Percentiles rank a stretch among this genome's conserved stretches.
phyloP scores from a whole-genome alignment of 2,888 invertebrate genomes.

The Ectemnius lituratus region DNA sequence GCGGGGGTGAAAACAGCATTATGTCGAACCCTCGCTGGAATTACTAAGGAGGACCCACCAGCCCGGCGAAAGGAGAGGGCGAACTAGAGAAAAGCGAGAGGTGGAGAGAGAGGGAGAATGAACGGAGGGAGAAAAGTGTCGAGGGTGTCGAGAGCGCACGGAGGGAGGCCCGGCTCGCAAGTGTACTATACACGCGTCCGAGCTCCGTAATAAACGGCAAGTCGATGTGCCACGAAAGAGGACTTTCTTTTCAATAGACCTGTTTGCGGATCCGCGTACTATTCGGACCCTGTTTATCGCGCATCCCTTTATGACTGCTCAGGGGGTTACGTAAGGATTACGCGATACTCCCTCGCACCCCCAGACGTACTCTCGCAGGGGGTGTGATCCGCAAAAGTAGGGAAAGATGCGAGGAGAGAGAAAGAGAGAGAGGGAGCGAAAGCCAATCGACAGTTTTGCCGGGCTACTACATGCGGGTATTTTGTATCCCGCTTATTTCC shows the following conservation, averaged over 20 bases:
- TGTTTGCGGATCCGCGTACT: conserved; percentile 37
- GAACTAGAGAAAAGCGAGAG: conserved; percentile 1
- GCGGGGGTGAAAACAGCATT: conserved; percentile 56
- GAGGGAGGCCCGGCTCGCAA: conserved; percentile 32
- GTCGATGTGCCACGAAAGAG: conserved; percentile 32
- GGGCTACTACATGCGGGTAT: too few species aligned
- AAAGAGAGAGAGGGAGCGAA: too few species aligned
- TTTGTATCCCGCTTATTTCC: too few species aligned
- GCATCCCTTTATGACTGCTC: conserved; percentile 21
- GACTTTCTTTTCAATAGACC: conserved; percentile 40
- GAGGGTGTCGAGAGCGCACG: conserved; percentile 13
- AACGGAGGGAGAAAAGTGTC: conserved; percentile 7
- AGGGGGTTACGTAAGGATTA: conserved; percentile 46
- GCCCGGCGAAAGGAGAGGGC: background rate
- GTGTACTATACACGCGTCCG: conserved; percentile 42
- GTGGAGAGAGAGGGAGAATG: conserved; percentile 12
- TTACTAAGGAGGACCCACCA: conserved; percentile 39
- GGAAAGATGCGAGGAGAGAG: too few species aligned
- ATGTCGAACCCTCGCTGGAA: conserved; percentile 57
- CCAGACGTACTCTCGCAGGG: background rate
- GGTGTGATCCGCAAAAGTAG: too few species aligned
- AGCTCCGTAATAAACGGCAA: conserved; percentile 44
- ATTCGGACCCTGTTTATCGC: conserved; percentile 22
- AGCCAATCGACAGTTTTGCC: too few species aligned
- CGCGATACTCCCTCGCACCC: conserved; percentile 13